These are phyloP conservation scores for Cuculus canorus DNA, from an alignment of 2,797 vertebrate genomes.

Conservation along the genomic window DNA sequence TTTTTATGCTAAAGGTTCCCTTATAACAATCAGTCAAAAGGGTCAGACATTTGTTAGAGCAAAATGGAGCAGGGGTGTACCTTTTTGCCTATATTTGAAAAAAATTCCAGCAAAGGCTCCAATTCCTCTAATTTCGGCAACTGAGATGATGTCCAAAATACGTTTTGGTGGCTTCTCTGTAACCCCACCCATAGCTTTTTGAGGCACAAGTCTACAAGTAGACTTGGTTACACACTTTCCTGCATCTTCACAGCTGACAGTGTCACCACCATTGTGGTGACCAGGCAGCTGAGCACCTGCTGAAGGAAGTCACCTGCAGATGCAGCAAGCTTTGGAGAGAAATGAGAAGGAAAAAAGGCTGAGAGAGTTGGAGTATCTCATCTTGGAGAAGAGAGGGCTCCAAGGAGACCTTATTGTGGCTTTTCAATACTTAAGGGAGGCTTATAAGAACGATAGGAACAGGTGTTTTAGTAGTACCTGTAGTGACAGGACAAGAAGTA, in stretches of 20 bases:
- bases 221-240: neutral
- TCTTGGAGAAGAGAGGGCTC: neutral
- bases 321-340: accelerated
- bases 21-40: neutral
- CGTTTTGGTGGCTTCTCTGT: neutral
- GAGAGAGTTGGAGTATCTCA: neutral
- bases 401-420: neutral
- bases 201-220: neutral
- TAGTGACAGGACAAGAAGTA: neutral
- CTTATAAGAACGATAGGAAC: too few species aligned
- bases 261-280: accelerated
- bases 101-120: neutral
- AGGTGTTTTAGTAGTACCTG: too few species aligned
- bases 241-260: neutral
- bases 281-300: too few species aligned
- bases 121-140: neutral
- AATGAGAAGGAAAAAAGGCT: accelerated
- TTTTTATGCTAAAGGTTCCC: neutral
- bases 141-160: neutral
- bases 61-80: accelerated
- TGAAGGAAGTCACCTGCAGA: accelerated
- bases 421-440: neutral
- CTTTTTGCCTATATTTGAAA: neutral
- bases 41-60: neutral
- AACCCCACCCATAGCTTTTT: neutral